Evolutionary conservation across 2,888 invertebrate genomes (phyloP), one percentile per base, ranked within the genome.

Genomic region (Drosophila nr. perissopoda): DNA sequence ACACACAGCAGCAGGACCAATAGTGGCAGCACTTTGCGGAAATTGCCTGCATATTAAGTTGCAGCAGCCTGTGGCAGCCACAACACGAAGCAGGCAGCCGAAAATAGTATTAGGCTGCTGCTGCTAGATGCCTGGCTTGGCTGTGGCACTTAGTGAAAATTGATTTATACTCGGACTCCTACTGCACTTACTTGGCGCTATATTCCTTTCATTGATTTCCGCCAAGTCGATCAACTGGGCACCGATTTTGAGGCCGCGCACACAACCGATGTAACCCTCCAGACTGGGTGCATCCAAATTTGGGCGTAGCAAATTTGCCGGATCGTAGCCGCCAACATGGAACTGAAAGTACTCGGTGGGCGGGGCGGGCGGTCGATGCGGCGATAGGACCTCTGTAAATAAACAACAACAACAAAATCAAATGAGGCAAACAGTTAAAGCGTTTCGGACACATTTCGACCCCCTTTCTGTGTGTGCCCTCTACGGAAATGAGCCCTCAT

Each of bases 321-420:
- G 94, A 92, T 97, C 97, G 89, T 96, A 97, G 16, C 97, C 97
- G 40, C 98, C 98, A 51, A 98, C 94, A 93, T 97, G 97, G 88
- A 97, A 95, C 94, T 98, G 97, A 91, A 98, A 97, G 92, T 98
- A 98, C 89, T 97, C 97, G 0, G 96, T 97, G 0, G 98, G 97
- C 8, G 97, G 97, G 1, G 97, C 97, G 31, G 97, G 97, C 5
- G 98, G 98, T 75, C 98, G 94, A 92, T 97, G 97, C 10, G 98
- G 98, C 61, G 96, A 96, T 54, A 98, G 94, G 40, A 97, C 96
- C 94, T 98, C 98, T 96, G 93, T 79, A 80, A 83, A 84, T 82
- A 77, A 82, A 82, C 76, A 78, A 82, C 76, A 78, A 82, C 76
- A 82, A 82, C 76, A 76, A 82, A 74, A 81, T 76, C 78, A 76